A percentile compares a stretch with the other conserved stretches of the same genome.
phyloP scores from a whole-genome alignment of 2,797 vertebrate genomes.

The Hozukius guyotensis region DNA sequence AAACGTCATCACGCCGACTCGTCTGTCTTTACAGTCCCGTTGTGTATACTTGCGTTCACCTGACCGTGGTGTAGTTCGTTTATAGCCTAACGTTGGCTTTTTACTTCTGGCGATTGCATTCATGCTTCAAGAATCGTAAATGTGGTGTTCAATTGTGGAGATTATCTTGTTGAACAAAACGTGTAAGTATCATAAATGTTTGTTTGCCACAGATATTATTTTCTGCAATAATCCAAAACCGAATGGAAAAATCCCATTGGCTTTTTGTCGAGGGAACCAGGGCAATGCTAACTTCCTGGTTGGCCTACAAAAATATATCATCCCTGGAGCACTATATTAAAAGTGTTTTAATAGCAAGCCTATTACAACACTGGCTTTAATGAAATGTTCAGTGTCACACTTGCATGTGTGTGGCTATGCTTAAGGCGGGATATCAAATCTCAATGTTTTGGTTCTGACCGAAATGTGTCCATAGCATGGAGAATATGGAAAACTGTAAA shows the following conservation, averaged over 20 bases:
- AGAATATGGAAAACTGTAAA: not conserved
- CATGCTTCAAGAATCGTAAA: too few species aligned
- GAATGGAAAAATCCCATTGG: not conserved
- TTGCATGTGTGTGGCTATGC: not conserved
- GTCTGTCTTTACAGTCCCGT: too few species aligned
- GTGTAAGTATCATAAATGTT: too few species aligned
- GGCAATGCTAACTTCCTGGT: fast-evolving
- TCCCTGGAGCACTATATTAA: fast-evolving
- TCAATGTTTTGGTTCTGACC: not conserved
- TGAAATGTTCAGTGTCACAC: not conserved
- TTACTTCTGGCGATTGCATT: too few species aligned
- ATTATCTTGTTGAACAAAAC: too few species aligned
- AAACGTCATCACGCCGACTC: fast-evolving
- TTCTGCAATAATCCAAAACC: too few species aligned
- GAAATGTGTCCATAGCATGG: not conserved
- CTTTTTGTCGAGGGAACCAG: too few species aligned
- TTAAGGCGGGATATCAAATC: not conserved
- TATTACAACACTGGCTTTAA: not conserved
- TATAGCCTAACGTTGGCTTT: too few species aligned
- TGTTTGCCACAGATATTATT: too few species aligned
- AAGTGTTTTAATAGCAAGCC: too few species aligned
- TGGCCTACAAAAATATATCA: not conserved
- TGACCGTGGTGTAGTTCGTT: fast-evolving
- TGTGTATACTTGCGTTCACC: too few species aligned
- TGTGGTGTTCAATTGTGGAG: too few species aligned